A percentile compares a stretch with the other conserved stretches of the same genome.
Evolutionary conservation across 2,113 vertebrate species (phyloP).

Genomic region (Calyptomena viridis): DNA sequence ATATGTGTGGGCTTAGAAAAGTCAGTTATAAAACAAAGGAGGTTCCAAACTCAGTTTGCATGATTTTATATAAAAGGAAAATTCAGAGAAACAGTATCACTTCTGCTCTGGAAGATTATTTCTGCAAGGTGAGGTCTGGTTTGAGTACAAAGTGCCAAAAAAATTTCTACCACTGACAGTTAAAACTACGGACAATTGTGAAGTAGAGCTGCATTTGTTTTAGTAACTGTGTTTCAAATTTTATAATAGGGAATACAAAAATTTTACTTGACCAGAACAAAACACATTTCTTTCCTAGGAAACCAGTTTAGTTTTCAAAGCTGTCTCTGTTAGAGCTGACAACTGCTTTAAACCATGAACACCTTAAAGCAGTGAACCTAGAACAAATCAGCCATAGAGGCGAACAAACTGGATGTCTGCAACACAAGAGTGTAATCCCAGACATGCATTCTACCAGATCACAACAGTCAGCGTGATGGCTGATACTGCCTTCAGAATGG

Average conservation of each 20-base stretch:
- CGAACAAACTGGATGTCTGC: background rate
- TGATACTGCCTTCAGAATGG: background rate
- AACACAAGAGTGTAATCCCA: background rate
- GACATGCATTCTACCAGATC: background rate
- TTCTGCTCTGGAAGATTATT: background rate
- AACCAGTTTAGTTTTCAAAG: background rate
- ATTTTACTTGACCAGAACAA: background rate
- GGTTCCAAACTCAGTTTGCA: background rate
- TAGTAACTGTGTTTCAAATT: background rate
- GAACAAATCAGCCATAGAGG: background rate
- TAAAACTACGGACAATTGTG: background rate
- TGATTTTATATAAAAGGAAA: background rate
- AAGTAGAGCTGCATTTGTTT: background rate
- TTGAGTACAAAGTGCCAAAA: background rate
- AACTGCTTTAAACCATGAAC: background rate
- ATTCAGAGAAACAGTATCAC: background rate
- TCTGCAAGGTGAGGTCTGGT: background rate
- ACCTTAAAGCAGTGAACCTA: background rate
- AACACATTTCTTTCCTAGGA: background rate
- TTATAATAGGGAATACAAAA: background rate
- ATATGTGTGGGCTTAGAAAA: background rate
- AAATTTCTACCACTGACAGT: background rate
- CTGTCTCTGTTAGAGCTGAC: background rate
- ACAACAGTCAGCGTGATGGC: background rate
- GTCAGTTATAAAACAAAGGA: background rate